Evolutionary conservation across 1,140 invertebrate species (phyloP), one percentile per base, ranked within the genome.

Genomic region (Drosophila lowei): DNA sequence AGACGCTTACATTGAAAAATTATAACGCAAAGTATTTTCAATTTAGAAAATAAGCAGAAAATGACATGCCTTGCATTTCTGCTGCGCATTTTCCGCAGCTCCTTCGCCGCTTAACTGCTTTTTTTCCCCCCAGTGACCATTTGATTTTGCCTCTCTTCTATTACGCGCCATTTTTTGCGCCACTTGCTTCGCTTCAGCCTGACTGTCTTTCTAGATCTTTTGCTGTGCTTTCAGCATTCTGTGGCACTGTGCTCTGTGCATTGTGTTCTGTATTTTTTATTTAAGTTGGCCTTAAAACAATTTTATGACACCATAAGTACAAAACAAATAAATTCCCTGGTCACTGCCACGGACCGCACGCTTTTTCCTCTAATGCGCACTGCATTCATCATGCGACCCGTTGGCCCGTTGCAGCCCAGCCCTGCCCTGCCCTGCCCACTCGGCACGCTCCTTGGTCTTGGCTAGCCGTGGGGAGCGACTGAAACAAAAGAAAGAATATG

Each of bases 251-350:
- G 49, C 30, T 11, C 30, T 34, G 9, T 3, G 28, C 28, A 11
- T 9, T 34, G 8, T 11, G 3, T 4, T 34, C 9, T 38, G 30
- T 34, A 34, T 38, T 81, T 86, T 88, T 81, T 81, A 73, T 77
- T 80, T 75, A 88, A 86, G 68, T 88, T 86, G 68, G 81, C 83
- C 81, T 81, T 86, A 88, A 86, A 86, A 86, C 77, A 86, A 88
- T 86, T 86, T 86, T 86, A 86, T 86, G 81, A 88, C 83, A 86
- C 77, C 77, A 77, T 88, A 86, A 86, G 81, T 88, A 86, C 83
- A 88, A 86, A 88, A 86, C 74, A 86, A 86, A 86, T 86, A 86
- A 86, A 86, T 86, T 86, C 77, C 42, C 59, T 77, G 67, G 78
- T 47, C 63, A 72, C 68, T 61, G 48, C 44, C 38, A 49, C 30